Evolutionary conservation across 53 echinoderm and acorn worm genomes (phyloP).

Genomic region (Antedon mediterranea): DNA sequence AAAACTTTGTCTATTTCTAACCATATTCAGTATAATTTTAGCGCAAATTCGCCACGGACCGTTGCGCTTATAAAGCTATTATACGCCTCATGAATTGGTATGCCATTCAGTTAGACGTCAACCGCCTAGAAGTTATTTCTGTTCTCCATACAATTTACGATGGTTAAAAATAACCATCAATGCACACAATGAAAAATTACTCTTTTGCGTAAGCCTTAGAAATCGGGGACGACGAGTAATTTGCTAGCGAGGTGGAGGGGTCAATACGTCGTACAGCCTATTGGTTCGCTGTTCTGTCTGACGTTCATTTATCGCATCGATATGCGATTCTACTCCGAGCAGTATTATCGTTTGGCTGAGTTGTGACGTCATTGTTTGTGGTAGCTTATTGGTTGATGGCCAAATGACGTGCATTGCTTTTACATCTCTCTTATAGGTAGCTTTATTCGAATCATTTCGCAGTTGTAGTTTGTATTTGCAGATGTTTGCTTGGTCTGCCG

Average conservation of each 20-base stretch:
- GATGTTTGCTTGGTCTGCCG: neutral
- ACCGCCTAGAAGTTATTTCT: neutral
- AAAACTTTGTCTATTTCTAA: too few species aligned
- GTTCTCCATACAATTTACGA: neutral
- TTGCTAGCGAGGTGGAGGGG: neutral
- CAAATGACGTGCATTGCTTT: neutral
- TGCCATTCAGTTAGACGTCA: neutral
- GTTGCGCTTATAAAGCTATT: neutral
- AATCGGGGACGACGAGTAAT: conserved; percentile 10
- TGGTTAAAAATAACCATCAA: neutral
- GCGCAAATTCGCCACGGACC: neutral
- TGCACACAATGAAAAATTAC: conserved; percentile 13
- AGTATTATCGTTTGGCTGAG: neutral
- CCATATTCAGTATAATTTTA: neutral
- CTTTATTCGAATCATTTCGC: neutral
- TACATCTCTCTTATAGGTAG: neutral
- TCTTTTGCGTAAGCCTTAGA: conserved; percentile 41
- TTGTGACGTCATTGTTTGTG: neutral
- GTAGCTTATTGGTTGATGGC: conserved; percentile 1
- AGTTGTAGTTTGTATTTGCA: neutral
- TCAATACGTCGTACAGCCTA: neutral
- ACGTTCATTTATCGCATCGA: neutral
- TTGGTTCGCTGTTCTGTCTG: neutral
- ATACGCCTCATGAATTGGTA: neutral
- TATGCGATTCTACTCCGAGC: neutral